Evolutionary conservation across 1,140 invertebrate species (phyloP).

Genomic region (Seison nebaliae): DNA sequence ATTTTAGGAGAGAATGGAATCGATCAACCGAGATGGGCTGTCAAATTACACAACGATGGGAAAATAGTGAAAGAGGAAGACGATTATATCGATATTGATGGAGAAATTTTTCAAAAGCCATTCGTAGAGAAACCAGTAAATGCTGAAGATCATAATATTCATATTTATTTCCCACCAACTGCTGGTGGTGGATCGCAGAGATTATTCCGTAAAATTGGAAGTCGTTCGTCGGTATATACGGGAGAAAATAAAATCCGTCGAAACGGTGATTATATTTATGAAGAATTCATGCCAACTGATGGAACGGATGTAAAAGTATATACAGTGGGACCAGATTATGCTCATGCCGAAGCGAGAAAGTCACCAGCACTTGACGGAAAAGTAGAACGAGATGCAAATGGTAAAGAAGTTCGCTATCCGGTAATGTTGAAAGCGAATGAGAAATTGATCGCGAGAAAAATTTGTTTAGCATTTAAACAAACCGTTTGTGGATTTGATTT

Average conservation of each 20-base stretch:
- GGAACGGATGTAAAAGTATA: constrained; percentile 72
- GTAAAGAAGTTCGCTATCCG: constrained; percentile 91
- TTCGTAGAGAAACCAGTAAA: constrained; percentile 96
- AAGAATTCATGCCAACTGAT: constrained; percentile 99
- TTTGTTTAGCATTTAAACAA: constrained; percentile 89
- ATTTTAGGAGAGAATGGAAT: constrained; percentile 77
- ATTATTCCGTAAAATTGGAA: constrained; percentile 91
- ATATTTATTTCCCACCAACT: constrained; percentile 94
- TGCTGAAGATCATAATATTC: constrained; percentile 98
- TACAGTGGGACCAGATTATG: constrained; percentile 85
- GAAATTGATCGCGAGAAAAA: constrained; percentile 92
- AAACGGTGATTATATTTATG: constrained; percentile 92
- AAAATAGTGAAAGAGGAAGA: constrained; percentile 56
- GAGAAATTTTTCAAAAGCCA: constrained; percentile 82
- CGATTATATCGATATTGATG: constrained; percentile 79
- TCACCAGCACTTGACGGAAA: constrained; percentile 79
- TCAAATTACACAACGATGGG: constrained; percentile 53
- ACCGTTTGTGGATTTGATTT: constrained; percentile 98
- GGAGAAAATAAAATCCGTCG: constrained; percentile 76
- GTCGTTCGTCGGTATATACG: constrained; percentile 85
- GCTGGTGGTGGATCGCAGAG: constrained; percentile 83
- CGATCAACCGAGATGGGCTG: constrained; percentile 82
- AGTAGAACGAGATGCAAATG: constrained; percentile 85
- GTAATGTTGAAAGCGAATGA: constrained; percentile 86
- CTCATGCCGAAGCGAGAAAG: constrained; percentile 91